These are phyloP conservation scores for Coccyzus lansbergi DNA, from an alignment of 2,797 vertebrate genomes.

Conservation along the genomic window DNA sequence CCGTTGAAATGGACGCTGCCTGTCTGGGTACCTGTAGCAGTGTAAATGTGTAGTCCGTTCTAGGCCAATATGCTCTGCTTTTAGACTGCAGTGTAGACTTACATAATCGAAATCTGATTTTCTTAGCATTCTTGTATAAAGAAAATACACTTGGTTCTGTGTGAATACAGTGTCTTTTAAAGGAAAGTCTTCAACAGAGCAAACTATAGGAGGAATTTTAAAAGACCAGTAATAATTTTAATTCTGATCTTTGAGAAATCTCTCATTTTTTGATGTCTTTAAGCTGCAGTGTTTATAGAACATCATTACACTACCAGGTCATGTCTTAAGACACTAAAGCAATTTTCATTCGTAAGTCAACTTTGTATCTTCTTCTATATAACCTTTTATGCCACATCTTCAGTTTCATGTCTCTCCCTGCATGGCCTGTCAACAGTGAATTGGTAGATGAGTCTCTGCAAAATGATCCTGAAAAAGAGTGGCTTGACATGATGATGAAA, in stretches of 20 bases:
- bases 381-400: background rate
- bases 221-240: background rate
- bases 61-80: background rate
- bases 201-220: background rate
- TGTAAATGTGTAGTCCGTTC: background rate
- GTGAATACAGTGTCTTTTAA: constrained; percentile 10
- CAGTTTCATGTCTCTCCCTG: background rate
- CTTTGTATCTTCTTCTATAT: background rate
- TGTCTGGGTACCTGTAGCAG: background rate
- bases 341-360: background rate
- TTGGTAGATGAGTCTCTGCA: background rate
- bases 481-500: background rate
- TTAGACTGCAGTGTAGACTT: background rate
- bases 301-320: background rate
- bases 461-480: background rate
- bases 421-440: background rate
- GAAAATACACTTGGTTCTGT: constrained; percentile 4
- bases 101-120: background rate
- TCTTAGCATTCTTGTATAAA: background rate
- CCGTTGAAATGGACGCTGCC: background rate
- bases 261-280: background rate
- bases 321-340: background rate
- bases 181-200: background rate
- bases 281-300: background rate
- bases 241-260: background rate